Conservation (phyloP, 2,888 invertebrate genomes). For the Aphodius granarius region DNA sequence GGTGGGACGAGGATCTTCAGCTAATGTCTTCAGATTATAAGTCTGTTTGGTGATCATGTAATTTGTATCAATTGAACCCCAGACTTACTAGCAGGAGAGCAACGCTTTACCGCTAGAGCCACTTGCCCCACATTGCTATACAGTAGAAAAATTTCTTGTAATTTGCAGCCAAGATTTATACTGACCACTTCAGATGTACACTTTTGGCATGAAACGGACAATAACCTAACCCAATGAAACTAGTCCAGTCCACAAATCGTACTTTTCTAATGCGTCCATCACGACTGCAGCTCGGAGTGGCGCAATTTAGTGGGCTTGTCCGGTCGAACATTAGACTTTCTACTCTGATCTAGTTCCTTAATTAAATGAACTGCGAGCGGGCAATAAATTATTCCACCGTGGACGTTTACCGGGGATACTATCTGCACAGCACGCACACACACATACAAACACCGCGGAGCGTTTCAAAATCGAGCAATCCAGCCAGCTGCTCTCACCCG, state of each 20-base stretch:
- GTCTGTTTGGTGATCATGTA: too few species aligned
- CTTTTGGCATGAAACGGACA: not conserved
- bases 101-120: too few species aligned
- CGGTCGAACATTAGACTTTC: slow-evolving; percentile 15
- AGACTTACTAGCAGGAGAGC: too few species aligned
- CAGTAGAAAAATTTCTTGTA: not conserved
- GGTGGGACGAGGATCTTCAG: too few species aligned
- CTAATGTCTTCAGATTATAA: too few species aligned
- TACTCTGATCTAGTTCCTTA: slow-evolving; percentile 26
- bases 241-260: not conserved
- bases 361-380: slow-evolving; percentile 16
- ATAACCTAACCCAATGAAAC: not conserved
- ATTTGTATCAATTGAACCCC: too few species aligned
- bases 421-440: not conserved
- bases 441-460: too few species aligned
- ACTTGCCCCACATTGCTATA: too few species aligned
- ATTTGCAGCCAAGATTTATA: not conserved
- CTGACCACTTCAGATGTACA: not conserved
- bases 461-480: not conserved
- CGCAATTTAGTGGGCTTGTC: not conserved
- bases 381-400: slow-evolving; percentile 20
- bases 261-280: not conserved
- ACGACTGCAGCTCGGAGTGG: not conserved
- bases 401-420: slow-evolving; percentile 16
- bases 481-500: not conserved